These are phyloP conservation scores for Molanna angustata DNA, from an alignment of 2,888 invertebrate genomes.

Conservation along the genomic window DNA sequence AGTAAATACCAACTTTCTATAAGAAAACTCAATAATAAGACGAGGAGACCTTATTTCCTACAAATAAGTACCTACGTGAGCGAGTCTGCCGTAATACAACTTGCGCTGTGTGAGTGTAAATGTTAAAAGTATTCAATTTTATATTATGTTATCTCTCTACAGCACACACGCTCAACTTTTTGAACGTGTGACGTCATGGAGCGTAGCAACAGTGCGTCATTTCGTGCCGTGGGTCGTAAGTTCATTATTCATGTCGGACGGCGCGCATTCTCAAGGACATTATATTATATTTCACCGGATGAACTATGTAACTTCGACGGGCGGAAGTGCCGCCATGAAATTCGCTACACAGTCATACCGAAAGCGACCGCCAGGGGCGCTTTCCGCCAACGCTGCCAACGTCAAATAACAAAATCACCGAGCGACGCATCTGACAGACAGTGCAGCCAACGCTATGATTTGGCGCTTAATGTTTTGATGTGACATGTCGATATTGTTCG, in stretches of 20 bases:
- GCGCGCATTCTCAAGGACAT: slow-evolving; percentile 19
- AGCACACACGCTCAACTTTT: too few species aligned
- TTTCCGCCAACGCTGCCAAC: slow-evolving; percentile 18
- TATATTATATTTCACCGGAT: slow-evolving; percentile 25
- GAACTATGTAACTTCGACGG: slow-evolving; percentile 16
- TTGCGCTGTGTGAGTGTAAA: too few species aligned
- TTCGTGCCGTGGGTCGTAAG: slow-evolving; percentile 24
- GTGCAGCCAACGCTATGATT: slow-evolving; percentile 16
- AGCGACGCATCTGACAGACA: slow-evolving; percentile 28
- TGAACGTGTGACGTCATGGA: slow-evolving; percentile 24
- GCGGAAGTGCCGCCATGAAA: slow-evolving; percentile 16
- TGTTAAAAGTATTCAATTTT: too few species aligned
- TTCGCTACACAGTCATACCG: too few species aligned
- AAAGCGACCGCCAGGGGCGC: slow-evolving; percentile 25
- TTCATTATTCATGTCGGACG: slow-evolving; percentile 24
- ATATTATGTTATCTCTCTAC: too few species aligned
- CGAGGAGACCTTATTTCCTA: too few species aligned
- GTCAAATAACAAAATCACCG: slow-evolving; percentile 5
- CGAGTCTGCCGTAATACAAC: too few species aligned
- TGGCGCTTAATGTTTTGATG: slow-evolving; percentile 21
- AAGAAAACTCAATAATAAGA: too few species aligned
- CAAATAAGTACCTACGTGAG: too few species aligned
- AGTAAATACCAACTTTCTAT: too few species aligned
- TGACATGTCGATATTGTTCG: slow-evolving; percentile 21
- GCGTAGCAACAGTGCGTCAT: slow-evolving; percentile 26